Base-by-base conservation (phyloP, 2,113 vertebrate genomes). In the Nicator chloris region DNA sequence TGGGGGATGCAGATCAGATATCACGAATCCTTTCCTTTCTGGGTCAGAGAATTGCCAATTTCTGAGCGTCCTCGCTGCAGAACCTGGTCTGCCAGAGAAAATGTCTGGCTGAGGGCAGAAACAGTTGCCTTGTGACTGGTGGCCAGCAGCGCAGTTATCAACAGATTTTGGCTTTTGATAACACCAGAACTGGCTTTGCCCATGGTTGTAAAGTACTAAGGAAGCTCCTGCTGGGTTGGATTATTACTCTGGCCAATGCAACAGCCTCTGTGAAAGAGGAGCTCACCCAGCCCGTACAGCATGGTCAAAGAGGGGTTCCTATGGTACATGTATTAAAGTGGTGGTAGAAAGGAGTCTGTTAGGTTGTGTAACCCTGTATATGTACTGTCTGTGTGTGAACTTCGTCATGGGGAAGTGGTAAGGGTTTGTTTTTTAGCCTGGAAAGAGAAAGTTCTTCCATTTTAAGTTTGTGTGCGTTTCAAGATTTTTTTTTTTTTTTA, bases 101-200 rank as follows among this genome's bases (percentile, higher is more conserved):
- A 39, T 0, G 0, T 6, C n/a, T 50, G 30, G 7, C 7, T 7
- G n/a, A 1, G 15, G 9, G 17, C 7, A 61, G n/a, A 35, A 81
- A 7, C 0, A 5, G 30, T 66, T 9, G 4, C 35, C 14, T 57
- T 42, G 50, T 49, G 73, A 9, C 56, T 59, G 37, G 19, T 73
- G 88, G 35, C 16, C 39, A 21, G 50, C 44, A 28, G 23, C 15
- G 42, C 8, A 13, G 5, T 42, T 45, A 20, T 16, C 33, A 44
- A 18, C 33, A 66, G 68, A 6, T 24, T 64, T 15, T 18, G 56
- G 27, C 21, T 92, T 79, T 23, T 71, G 54, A 2, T 5, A 2
- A 5, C 11, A 19, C 35, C 61, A 53, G 24, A 51, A 5, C n/a
- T 53, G 31, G 37, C 30, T 73, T 88, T 59, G 69, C 16, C 23